Evolutionary conservation across 2,113 vertebrate species (phyloP).

Genomic region (Orcinus orca): DNA sequence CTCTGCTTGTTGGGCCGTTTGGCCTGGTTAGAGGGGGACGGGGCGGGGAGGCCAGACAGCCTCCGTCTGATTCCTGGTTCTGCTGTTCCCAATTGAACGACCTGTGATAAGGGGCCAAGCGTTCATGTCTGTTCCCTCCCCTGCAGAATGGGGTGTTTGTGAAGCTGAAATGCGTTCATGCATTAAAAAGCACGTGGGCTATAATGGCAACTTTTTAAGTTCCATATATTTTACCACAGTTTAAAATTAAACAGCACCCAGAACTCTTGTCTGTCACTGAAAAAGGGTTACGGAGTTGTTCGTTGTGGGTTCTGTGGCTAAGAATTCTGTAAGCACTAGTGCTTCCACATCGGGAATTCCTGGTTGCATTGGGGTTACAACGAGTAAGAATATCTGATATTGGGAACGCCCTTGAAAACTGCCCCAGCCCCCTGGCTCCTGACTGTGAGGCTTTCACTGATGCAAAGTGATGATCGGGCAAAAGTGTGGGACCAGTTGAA

Average conservation of each 20-base stretch:
- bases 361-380: not conserved
- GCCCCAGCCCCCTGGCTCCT: not conserved
- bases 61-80: not conserved
- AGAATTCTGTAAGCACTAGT: not conserved
- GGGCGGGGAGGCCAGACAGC: accelerated
- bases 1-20: accelerated
- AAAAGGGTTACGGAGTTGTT: not conserved
- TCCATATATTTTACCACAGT: not conserved
- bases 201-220: not conserved
- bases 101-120: not conserved
- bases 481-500: not conserved
- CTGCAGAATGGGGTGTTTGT: not conserved
- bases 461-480: not conserved
- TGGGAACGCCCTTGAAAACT: not conserved
- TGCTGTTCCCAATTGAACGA: not conserved
- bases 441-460: not conserved
- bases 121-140: not conserved
- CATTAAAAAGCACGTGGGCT: not conserved
- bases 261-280: not conserved
- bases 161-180: not conserved
- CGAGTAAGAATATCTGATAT: not conserved
- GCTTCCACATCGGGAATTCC: not conserved
- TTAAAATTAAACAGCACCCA: not conserved
- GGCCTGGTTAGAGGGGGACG: not conserved
- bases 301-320: not conserved